Evolutionary conservation across 2,888 invertebrate genomes (phyloP), one percentile per base, ranked within the genome.

Genomic region (Nymphalis urticae): DNA sequence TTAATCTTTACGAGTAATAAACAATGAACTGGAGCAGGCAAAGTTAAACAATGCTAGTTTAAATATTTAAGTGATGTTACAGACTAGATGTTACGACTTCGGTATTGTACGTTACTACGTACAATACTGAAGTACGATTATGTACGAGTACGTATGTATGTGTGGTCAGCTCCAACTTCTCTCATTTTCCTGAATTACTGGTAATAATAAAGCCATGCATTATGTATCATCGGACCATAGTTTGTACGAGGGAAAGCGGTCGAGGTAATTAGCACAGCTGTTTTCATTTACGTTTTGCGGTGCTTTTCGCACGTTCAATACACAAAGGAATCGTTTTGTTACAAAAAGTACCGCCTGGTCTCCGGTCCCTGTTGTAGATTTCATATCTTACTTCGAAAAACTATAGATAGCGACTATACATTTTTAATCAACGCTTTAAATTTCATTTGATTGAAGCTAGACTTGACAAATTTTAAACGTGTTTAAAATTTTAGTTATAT

Each of bases 181-280:
- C 58, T 58, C 58, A 58, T 58, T 58, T 58, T 42, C 58, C 58
- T 42, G 58, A 63, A 53, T 63, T 63, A 16, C 47, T 50, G 54
- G n/a, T 64, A 54, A 62, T 68, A 53, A 69, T 72, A 73, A 71
- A 73, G 56, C 60, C 50, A 62, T 65, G 59, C 73, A 70, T 73
- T 73, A 69, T 75, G 50, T 67, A 58, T 66, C 60, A 50, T 68
- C 61, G 61, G 51, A 64, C 58, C 53, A 50, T 61, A 59, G 64
- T 62, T 64, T 24, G 64, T 66, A 64, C 62, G 62, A 73, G 70
- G 61, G 69, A 71, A 73, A 74, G 71, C 53, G 64, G 69, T 56
- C 64, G 65, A 53, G 53, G 61, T 74, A 72, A 74, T 75, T 74
- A 74, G 70, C 69, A 47, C 69, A 69, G 72, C 70, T 66, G 67